Evolutionary conservation across 2,113 vertebrate genomes (phyloP), one percentile per base, ranked within the genome.

Genomic region (Struthio camelus): DNA sequence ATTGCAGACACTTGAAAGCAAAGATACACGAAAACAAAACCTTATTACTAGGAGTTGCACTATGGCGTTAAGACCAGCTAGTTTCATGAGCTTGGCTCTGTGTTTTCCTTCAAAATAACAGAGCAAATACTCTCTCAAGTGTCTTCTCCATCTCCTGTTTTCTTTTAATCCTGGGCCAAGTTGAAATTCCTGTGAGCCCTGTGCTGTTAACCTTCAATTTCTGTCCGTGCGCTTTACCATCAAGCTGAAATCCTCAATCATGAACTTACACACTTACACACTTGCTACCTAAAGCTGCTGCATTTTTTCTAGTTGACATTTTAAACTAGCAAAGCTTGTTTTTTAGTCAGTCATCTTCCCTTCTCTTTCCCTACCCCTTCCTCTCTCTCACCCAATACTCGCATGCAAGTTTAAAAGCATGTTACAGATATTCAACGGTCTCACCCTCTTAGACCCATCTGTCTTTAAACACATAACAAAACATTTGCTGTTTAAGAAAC

Each of bases 211-310:
- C 87, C 75, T 94, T 82, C 91, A 56, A n/a, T 77, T 93, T 58
- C 84, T 94, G 85, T 75, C 93, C 85, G 62, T 15, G 25, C 65
- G 42, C 81, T 85, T 94, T 83, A 73, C 79, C 71, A 73, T 87
- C 66, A 76, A 75, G 6, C 54, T 77, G 89, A 96, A 93, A 94
- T 83, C 67, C 62, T 89, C 89, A 77, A 30, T 94, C 50, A 70
- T 32, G 67, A 89, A 59, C 79, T 90, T 67, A 81, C 67, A 83
- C 81, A 73, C 54, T n/a, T n/a, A n/a, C n/a, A n/a, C n/a, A n/a
- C n/a, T n/a, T 4, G 1, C 58, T 93, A 94, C 84, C 67, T 78
- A 66, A 87, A 94, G 75, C 75, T 66, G 59, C 59, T 87, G 36
- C 11, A 62, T 73, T 87, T 65, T 69, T 84, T 36, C 84, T 87